Percentiles rank a stretch among this genome's conserved stretches.
These are phyloP conservation scores for Choristoneura fumiferana DNA, from an alignment of 1,140 invertebrate species.

Conservation along the genomic window DNA sequence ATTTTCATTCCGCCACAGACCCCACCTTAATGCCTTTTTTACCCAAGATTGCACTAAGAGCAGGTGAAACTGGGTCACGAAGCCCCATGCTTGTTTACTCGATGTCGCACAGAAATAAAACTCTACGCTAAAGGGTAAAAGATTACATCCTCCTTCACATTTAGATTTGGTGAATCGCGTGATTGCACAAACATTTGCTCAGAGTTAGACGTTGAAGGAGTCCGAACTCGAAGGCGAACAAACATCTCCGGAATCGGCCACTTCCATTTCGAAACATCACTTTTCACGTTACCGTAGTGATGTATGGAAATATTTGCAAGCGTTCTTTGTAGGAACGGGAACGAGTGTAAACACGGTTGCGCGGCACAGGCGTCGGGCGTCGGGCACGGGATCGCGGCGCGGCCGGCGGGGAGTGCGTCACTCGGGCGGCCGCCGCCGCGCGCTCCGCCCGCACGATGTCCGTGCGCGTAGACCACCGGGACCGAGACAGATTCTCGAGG, in stretches of 20 bases:
- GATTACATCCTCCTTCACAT: slow-evolving; percentile 12
- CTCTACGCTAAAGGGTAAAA: slow-evolving; percentile 7
- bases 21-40: slow-evolving; percentile 16
- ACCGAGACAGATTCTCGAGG: slow-evolving; percentile 66
- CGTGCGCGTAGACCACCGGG: slow-evolving; percentile 62
- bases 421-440: slow-evolving; percentile 67
- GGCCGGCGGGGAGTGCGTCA: slow-evolving; percentile 46
- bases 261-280: slow-evolving; percentile 41
- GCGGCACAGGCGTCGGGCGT: slow-evolving; percentile 37
- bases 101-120: slow-evolving; percentile 9
- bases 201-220: slow-evolving; percentile 35
- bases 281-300: slow-evolving; percentile 36
- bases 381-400: slow-evolving; percentile 31
- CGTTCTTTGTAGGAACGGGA: slow-evolving; percentile 53
- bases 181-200: slow-evolving; percentile 35
- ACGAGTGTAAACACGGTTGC: slow-evolving; percentile 65
- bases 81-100: slow-evolving; percentile 1
- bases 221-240: slow-evolving; percentile 45
- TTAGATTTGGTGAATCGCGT: slow-evolving; percentile 28
- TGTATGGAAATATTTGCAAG: slow-evolving; percentile 52
- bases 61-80: slow-evolving; percentile 9
- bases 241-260: slow-evolving; percentile 44
- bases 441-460: slow-evolving; percentile 66
- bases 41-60: neutral
- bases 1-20: slow-evolving; percentile 9